phyloP scores from a whole-genome alignment of 35 echinoderm and acorn worm species.

The Lytechinus variegatus region DNA sequence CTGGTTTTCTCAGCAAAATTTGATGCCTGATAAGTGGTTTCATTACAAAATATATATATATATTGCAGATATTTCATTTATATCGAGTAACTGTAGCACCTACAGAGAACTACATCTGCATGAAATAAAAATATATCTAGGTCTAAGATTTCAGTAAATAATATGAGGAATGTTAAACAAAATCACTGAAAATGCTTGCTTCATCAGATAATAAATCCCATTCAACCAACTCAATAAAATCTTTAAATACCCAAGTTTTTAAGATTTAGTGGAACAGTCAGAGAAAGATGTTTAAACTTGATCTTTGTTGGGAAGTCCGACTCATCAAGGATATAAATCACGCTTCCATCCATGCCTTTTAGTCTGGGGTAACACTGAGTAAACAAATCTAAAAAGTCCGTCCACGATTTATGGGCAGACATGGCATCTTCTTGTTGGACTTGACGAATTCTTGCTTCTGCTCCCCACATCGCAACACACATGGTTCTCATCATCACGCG shows the following conservation, averaged over 20 bases:
- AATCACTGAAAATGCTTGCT: no score
- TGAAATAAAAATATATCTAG: neutral
- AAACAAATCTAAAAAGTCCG: neutral
- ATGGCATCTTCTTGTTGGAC: neutral
- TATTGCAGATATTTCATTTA: no score
- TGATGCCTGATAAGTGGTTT: no score
- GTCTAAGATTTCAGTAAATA: neutral
- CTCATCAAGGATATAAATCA: constrained; percentile 30
- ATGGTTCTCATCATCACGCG: neutral
- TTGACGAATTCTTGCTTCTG: neutral
- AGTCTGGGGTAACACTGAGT: constrained; percentile 9
- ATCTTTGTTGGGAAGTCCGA: neutral
- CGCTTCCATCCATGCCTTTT: neutral
- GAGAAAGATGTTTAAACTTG: neutral
- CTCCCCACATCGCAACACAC: neutral
- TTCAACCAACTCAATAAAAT: neutral
- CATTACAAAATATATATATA: no score
- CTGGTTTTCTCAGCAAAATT: no score
- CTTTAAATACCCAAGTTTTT: neutral
- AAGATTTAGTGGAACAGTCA: neutral
- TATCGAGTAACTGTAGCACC: neutral
- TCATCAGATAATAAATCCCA: neutral
- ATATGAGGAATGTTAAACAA: no score
- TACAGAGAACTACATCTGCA: neutral
- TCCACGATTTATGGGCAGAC: constrained; percentile 7